A percentile compares a stretch with the other conserved stretches of the same genome.
phyloP scores from a whole-genome alignment of 2,113 vertebrate genomes.

The Hyperoodon ampullatus region DNA sequence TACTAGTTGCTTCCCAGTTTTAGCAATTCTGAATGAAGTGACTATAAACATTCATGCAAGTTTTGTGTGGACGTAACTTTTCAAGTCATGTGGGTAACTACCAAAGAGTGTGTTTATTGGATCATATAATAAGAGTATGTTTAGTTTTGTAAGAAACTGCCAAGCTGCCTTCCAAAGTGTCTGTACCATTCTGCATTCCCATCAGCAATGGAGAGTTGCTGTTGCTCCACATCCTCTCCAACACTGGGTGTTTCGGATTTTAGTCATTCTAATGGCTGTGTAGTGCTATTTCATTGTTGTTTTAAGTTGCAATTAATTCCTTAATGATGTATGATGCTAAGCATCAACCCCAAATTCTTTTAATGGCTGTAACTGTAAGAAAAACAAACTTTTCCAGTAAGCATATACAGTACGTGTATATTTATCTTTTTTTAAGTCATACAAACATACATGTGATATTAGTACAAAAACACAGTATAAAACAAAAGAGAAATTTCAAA shows the following conservation, averaged over 20 bases:
- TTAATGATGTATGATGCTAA: background rate
- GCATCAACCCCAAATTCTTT: background rate
- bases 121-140: background rate
- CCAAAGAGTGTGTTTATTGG: background rate
- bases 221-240: background rate
- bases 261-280: background rate
- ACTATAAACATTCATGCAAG: background rate
- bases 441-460: background rate
- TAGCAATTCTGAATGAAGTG: background rate
- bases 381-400: background rate
- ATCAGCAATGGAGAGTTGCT: background rate
- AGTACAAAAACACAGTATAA: background rate
- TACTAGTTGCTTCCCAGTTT: background rate
- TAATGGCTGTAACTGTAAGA: background rate
- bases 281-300: background rate
- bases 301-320: background rate
- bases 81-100: background rate
- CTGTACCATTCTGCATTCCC: background rate
- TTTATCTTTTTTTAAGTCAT: background rate
- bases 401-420: background rate
- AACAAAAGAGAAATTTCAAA: slow-evolving; percentile 10
- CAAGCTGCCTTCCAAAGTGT: background rate
- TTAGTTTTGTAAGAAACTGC: background rate
- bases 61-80: background rate
- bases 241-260: background rate